phyloP scores from a whole-genome alignment of 30 jellyfish, hydroid and myxozoan genomes.

The Rhopilema esculentum region DNA sequence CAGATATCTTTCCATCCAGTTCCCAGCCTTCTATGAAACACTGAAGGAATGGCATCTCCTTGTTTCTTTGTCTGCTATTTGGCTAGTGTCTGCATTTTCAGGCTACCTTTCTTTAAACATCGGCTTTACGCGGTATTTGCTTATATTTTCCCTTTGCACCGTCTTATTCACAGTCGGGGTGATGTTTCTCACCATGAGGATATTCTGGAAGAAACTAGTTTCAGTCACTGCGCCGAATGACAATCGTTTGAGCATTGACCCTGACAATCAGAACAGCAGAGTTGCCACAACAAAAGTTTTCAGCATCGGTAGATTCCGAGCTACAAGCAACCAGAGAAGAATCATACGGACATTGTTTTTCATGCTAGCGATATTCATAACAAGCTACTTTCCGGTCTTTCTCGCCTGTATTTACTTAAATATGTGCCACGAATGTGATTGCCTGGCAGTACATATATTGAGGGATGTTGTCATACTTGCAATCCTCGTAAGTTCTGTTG shows the following conservation, averaged over 20 bases:
- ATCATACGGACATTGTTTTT: constrained; percentile 62
- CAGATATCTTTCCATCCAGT: constrained; percentile 62
- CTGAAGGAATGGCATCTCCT: constrained; percentile 13
- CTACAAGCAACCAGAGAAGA: constrained; percentile 69
- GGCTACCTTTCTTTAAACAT: constrained; percentile 31
- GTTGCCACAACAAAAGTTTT: constrained; percentile 67
- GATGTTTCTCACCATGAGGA: constrained; percentile 70
- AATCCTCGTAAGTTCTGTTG: constrained; percentile 63
- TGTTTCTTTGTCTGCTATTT: constrained; percentile 12
- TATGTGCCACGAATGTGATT: constrained; percentile 66
- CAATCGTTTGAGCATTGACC: constrained; percentile 59
- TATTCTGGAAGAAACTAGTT: constrained; percentile 66
- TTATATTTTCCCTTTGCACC: constrained; percentile 52
- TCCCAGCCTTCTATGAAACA: constrained; percentile 23
- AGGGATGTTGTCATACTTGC: constrained; percentile 61
- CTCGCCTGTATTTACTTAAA: constrained; percentile 65
- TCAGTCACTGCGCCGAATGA: constrained; percentile 60
- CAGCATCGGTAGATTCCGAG: constrained; percentile 70
- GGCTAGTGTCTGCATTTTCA: constrained; percentile 39
- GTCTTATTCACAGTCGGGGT: constrained; percentile 60
- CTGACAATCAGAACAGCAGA: constrained; percentile 61
- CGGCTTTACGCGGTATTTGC: constrained; percentile 38
- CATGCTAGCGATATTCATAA: constrained; percentile 64
- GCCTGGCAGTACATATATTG: constrained; percentile 68
- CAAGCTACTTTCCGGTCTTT: constrained; percentile 67